These are phyloP conservation scores for Coenonympha glycerion DNA, from an alignment of 2,888 invertebrate species.

Conservation along the genomic window DNA sequence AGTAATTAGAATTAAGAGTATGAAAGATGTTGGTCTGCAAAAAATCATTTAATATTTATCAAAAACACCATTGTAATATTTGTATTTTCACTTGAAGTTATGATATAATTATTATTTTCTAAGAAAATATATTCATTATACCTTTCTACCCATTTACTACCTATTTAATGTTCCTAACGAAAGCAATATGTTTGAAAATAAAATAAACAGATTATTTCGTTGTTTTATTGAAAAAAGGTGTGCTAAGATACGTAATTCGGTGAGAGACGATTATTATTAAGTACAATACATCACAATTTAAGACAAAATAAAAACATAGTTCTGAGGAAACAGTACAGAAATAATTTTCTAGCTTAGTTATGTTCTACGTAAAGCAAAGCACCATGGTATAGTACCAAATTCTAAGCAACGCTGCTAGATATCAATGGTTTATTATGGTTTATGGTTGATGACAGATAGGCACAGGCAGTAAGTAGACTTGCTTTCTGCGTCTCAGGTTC, in stretches of 20 bases:
- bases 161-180: conserved; percentile 1
- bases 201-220: conserved; percentile 13
- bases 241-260: conserved; percentile 67
- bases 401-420: conserved; percentile 8
- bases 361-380: conserved; percentile 24
- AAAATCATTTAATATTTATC: too few relatives aligned
- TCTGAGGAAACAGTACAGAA: conserved; percentile 7
- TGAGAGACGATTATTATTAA: conserved; percentile 59
- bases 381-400: conserved; percentile 32
- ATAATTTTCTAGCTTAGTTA: conserved; percentile 8
- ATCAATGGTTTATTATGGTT: too few relatives aligned
- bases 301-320: conserved; percentile 13
- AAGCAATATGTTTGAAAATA: neutral
- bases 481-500: too few relatives aligned
- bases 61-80: too few relatives aligned
- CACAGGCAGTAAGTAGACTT: too few relatives aligned
- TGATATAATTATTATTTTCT: too few relatives aligned
- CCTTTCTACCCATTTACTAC: neutral
- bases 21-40: too few relatives aligned
- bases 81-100: too few relatives aligned
- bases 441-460: too few relatives aligned
- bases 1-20: too few relatives aligned
- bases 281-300: conserved; percentile 30
- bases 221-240: conserved; percentile 34
- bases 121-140: neutral